Evolutionary conservation across 2,113 vertebrate genomes (phyloP).

Genomic region (Muntiacus reevesi): DNA sequence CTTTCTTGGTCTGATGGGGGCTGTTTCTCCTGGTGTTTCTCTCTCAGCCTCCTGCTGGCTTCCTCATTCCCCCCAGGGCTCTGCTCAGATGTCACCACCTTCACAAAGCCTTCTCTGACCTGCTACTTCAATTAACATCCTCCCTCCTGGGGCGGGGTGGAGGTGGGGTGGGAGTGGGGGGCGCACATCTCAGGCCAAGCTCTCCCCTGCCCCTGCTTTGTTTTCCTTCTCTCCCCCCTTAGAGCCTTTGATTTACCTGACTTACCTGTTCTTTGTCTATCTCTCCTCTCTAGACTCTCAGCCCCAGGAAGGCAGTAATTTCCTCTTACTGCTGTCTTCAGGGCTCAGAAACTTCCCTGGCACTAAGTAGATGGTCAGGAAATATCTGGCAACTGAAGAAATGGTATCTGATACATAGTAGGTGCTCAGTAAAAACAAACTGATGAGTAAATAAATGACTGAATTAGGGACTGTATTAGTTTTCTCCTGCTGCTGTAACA

Average conservation of each 20-base stretch:
- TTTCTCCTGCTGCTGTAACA: not conserved
- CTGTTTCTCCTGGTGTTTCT: not conserved
- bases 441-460: not conserved
- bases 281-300: not conserved
- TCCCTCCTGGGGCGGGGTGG: rapidly evolving
- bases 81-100: not conserved
- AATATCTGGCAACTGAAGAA: not conserved
- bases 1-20: not conserved
- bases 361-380: not conserved
- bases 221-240: not conserved
- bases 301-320: not conserved
- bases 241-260: not conserved
- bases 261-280: not conserved
- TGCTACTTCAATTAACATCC: not conserved
- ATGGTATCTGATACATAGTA: not conserved
- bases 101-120: not conserved
- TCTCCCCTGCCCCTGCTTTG: not conserved
- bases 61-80: not conserved
- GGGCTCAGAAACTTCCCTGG: not conserved
- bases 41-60: too few relatives aligned
- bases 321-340: not conserved
- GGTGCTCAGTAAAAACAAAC: not conserved
- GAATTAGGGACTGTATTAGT: not conserved
- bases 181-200: not conserved
- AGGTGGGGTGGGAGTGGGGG: too few relatives aligned